Evolutionary conservation across 2,888 invertebrate species (phyloP).

Genomic region (Aphodius granarius): DNA sequence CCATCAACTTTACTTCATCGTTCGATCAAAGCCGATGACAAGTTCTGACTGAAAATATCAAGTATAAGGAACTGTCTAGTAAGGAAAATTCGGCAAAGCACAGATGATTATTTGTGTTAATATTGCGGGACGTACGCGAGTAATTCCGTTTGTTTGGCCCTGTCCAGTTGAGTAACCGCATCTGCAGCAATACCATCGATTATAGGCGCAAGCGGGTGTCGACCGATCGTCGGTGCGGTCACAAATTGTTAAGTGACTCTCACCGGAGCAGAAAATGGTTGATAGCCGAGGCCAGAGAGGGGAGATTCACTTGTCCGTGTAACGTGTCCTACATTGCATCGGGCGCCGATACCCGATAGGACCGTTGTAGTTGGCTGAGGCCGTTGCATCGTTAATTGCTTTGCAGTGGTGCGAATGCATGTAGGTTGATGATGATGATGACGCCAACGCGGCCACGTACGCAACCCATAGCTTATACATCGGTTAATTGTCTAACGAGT

Average conservation of each 20-base stretch:
- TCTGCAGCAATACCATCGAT: conserved; percentile 14
- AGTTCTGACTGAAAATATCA: too few relatives aligned
- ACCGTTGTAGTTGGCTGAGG: conserved; percentile 18
- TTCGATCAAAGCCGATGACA: too few relatives aligned
- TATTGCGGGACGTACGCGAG: not conserved
- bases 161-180: conserved; percentile 11
- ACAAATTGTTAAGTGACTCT: conserved; percentile 44
- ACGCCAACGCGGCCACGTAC: conserved; percentile 25
- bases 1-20: too few relatives aligned
- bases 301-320: conserved; percentile 36
- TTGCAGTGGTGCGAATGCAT: conserved; percentile 24
- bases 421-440: conserved; percentile 15
- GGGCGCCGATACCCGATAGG: not conserved
- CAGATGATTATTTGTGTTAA: not conserved
- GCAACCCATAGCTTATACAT: not conserved
- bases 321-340: conserved; percentile 28
- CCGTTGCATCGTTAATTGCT: conserved; percentile 30
- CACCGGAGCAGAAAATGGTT: conserved; percentile 43
- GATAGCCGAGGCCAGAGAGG: conserved; percentile 36
- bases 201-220: conserved; percentile 2
- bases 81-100: not conserved
- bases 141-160: conserved; percentile 4
- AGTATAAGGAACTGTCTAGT: too few relatives aligned
- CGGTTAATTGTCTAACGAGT: conserved; percentile 18
- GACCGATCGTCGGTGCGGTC: conserved; percentile 38